Evolutionary conservation across 2,888 invertebrate genomes (phyloP).

Genomic region (Zaprionus lineosus): DNA sequence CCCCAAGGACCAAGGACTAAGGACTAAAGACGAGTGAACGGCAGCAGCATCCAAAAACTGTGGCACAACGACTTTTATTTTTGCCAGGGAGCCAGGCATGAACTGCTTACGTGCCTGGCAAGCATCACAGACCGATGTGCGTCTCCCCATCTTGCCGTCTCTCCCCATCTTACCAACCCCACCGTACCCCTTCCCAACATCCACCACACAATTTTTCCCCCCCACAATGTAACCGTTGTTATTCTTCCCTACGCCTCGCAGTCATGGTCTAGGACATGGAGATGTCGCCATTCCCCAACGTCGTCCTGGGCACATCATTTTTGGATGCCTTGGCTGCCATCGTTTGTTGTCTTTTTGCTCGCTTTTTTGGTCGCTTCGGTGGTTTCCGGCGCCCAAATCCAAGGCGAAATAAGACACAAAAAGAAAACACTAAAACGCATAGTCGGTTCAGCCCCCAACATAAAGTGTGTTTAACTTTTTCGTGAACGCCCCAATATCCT

Average conservation of each 20-base stretch:
- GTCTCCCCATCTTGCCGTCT: no score
- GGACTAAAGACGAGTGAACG: constrained; percentile 17
- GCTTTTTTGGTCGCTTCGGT: constrained; percentile 23
- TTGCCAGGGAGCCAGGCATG: constrained; percentile 35
- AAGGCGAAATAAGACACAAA: constrained; percentile 2
- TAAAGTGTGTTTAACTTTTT: constrained; percentile 70
- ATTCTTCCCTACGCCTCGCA: constrained; percentile 38
- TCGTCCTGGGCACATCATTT: constrained; percentile 68
- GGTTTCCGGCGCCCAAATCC: constrained; percentile 59
- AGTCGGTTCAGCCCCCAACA: constrained; percentile 57
- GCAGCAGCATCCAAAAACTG: constrained; percentile 57
- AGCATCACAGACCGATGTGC: constrained; percentile 38
- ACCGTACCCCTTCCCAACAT: no score
- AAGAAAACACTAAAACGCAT: constrained; percentile 31
- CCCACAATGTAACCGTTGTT: constrained; percentile 25
- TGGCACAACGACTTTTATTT: constrained; percentile 50
- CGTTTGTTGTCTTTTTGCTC: constrained; percentile 55
- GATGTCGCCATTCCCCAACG: constrained; percentile 42
- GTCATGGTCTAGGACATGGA: constrained; percentile 30
- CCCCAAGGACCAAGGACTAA: constrained; percentile 65
- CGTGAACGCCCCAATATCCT: constrained; percentile 69
- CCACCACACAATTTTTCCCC: no score
- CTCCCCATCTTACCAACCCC: no score
- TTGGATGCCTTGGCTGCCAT: constrained; percentile 52
- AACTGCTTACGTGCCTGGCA: constrained; percentile 72